A percentile compares a stretch with the other conserved stretches of the same genome.
These are phyloP conservation scores for Platerodrilus igneus DNA, from an alignment of 2,888 invertebrate species.

Conservation along the genomic window DNA sequence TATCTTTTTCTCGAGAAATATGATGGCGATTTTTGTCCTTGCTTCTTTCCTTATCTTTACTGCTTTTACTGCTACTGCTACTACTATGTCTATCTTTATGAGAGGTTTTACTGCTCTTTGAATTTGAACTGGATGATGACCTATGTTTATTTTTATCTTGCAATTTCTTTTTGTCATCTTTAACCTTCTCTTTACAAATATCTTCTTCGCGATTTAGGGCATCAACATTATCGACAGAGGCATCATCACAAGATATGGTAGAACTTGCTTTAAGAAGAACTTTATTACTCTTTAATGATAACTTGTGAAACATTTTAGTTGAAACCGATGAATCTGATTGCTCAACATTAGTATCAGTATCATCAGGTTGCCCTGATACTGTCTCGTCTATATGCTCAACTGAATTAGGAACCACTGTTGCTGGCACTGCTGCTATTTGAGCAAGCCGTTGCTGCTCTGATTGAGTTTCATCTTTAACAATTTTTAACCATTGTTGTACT, in stretches of 20 bases:
- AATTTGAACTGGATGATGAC: constrained; percentile 27
- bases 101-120: constrained; percentile 36
- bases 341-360: constrained; percentile 27
- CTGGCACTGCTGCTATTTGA: constrained; percentile 11
- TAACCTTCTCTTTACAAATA: constrained; percentile 25
- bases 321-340: constrained; percentile 23
- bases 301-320: constrained; percentile 53
- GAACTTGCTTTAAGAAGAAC: constrained; percentile 57
- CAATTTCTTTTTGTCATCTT: constrained; percentile 13
- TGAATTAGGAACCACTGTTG: background rate
- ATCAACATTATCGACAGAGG: constrained; percentile 35
- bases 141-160: constrained; percentile 39
- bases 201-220: constrained; percentile 21
- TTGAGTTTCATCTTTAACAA: constrained; percentile 69
- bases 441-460: constrained; percentile 22
- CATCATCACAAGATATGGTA: constrained; percentile 33
- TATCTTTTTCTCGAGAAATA: constrained; percentile 31
- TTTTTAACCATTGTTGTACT: constrained; percentile 86
- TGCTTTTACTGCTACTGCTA: constrained; percentile 44
- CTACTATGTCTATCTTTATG: constrained; percentile 39
- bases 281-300: constrained; percentile 68
- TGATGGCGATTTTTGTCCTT: constrained; percentile 37
- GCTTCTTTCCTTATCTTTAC: constrained; percentile 31
- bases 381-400: constrained; percentile 1
- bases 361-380: background rate